A percentile compares a stretch with the other conserved stretches of the same genome.
These are phyloP conservation scores for Pecten maximus DNA, from an alignment of 2,888 invertebrate genomes.

Conservation along the genomic window DNA sequence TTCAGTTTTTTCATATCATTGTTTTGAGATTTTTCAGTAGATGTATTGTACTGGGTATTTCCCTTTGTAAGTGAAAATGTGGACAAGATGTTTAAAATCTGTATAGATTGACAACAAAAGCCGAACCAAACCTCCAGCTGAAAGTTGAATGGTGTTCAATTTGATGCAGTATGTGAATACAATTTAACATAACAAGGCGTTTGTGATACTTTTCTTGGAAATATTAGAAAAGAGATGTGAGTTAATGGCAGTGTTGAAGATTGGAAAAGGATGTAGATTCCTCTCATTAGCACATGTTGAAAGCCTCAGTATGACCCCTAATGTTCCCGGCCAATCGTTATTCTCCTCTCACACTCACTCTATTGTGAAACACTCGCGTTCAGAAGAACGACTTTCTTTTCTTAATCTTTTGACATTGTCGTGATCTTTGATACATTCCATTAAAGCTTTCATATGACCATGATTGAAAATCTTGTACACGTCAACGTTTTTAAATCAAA, in stretches of 20 bases:
- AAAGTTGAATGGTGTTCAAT: background rate
- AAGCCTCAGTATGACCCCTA: background rate
- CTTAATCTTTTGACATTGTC: conserved; percentile 35
- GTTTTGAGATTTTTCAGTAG: background rate
- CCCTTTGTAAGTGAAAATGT: background rate
- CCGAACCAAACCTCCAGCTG: background rate
- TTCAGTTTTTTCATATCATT: background rate
- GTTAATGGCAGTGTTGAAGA: background rate
- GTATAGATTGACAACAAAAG: background rate
- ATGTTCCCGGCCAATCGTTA: background rate
- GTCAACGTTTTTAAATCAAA: conserved; percentile 30
- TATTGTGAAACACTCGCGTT: background rate
- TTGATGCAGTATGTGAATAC: background rate
- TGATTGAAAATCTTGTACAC: conserved; percentile 33
- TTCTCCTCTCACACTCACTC: background rate
- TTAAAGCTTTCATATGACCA: conserved; percentile 32
- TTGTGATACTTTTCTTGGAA: background rate
- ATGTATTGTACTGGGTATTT: background rate
- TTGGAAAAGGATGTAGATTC: conserved; percentile 25
- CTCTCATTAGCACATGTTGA: background rate
- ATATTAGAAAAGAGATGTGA: background rate
- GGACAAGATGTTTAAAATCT: background rate
- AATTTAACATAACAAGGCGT: conserved; percentile 10
- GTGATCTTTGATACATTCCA: conserved; percentile 35
- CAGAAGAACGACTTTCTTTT: conserved; percentile 14